Percentiles rank a stretch among this genome's conserved stretches.
Evolutionary conservation across 2,113 vertebrate species (phyloP).

Genomic region (Otocyon megalotis): DNA sequence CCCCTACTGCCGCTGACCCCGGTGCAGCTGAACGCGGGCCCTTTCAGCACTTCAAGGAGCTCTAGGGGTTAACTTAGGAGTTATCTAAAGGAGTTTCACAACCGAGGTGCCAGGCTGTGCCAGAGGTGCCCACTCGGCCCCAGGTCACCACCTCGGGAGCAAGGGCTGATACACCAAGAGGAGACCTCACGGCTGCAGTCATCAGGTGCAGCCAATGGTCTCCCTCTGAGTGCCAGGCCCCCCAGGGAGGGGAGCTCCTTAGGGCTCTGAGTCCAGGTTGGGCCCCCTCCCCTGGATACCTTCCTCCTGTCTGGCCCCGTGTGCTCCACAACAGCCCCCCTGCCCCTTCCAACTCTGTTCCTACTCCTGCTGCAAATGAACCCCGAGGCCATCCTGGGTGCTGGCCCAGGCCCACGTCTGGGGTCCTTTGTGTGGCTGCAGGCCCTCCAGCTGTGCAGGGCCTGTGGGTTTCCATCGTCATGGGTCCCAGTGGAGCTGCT

Average conservation of each 20-base stretch:
- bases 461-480: background rate
- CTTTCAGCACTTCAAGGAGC: background rate
- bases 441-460: fast-evolving
- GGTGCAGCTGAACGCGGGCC: background rate
- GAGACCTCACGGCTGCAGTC: fast-evolving
- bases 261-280: background rate
- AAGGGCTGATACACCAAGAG: background rate
- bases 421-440: background rate
- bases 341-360: background rate
- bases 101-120: background rate
- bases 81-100: background rate
- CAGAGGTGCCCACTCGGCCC: background rate
- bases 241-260: background rate
- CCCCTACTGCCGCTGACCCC: fast-evolving
- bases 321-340: too few species aligned
- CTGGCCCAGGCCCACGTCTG: background rate
- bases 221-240: too few species aligned
- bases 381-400: background rate
- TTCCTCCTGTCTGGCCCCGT: too few species aligned
- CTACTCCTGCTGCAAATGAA: background rate
- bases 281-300: background rate
- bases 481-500: fast-evolving
- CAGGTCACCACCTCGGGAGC: background rate
- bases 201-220: fast-evolving
- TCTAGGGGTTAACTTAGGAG: fast-evolving